These are phyloP conservation scores for Cynopterus sphinx DNA, from an alignment of 2,797 vertebrate species.

Conservation along the genomic window DNA sequence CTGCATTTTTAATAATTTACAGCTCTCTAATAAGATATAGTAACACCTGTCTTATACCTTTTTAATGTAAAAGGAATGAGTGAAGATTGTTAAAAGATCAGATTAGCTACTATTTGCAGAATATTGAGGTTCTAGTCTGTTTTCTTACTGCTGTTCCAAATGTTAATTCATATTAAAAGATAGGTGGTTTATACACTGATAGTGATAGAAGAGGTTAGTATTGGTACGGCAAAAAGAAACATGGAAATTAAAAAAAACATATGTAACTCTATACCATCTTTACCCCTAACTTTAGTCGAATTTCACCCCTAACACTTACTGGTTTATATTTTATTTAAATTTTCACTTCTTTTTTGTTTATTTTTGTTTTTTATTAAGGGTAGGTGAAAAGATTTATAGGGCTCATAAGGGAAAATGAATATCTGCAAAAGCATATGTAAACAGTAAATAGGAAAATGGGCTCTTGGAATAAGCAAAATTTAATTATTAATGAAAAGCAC, in stretches of 20 bases:
- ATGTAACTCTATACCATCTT: neutral
- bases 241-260: neutral
- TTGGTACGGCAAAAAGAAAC: conserved; percentile 21
- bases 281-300: neutral
- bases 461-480: conserved; percentile 37
- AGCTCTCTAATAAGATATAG: neutral
- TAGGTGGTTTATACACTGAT: neutral
- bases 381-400: neutral
- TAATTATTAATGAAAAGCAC: conserved; percentile 49
- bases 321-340: conserved; percentile 21
- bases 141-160: neutral
- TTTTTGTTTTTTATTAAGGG: neutral
- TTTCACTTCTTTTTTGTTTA: neutral
- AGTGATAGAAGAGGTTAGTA: neutral
- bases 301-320: neutral
- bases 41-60: neutral
- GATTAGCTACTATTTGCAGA: conserved; percentile 1
- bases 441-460: neutral
- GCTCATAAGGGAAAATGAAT: neutral
- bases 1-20: neutral
- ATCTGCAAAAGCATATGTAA: neutral
- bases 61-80: conserved; percentile 12
- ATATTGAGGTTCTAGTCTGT: neutral
- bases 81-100: conserved; percentile 8
- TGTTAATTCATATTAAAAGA: conserved; percentile 39